Base-by-base conservation (phyloP, 1,140 invertebrate species). In the Grapholita molesta region DNA sequence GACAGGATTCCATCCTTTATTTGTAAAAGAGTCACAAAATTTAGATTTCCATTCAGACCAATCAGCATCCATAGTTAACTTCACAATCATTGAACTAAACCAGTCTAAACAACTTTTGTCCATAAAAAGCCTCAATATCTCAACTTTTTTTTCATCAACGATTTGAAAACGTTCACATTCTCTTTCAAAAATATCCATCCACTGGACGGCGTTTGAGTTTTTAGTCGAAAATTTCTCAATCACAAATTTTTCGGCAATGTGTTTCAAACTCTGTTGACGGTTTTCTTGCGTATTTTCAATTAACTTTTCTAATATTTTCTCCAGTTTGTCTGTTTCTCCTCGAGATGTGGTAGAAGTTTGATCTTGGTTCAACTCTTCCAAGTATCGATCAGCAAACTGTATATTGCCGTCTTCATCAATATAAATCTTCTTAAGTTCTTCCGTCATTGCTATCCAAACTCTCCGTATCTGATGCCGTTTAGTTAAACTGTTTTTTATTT, bases 81-180 rank as follows among this genome's bases (percentile, higher is more conserved):
- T 79, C 21, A 75, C 76, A 53, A 79, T 67, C 72, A 81, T 80
- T 12, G 74, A 75, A 65, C 64, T 69, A 64, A 79, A 82, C 78
- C 83, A 85, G 73, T 85, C 74, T n/a, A 65, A 48, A 71, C 79
- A 78, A 30, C 65, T 74, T 61, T 73, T 72, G 18, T 83, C 80
- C 68, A 82, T 25, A 65, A 84, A 83, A 57, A 76, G 68, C 70
- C 72, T 71, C 30, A 82, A 70, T 33, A 77, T 71, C 66, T 84
- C 78, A 68, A 79, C 82, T 75, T 77, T 84, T 67, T 73, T 71
- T 28, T 65, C 38, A 72, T 78, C 73, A 4, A 11, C 72, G 12
- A 83, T 67, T 28, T 76, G 52, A 66, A 76, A 85, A n/a, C 78
- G 76, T 21, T 42, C 35, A 74, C 79, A 85, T 71, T 85, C 76